Percentiles rank a stretch among this genome's conserved stretches.
These are phyloP conservation scores for Hippopotamyrus pictus DNA, from an alignment of 2,797 vertebrate species.

Conservation along the genomic window DNA sequence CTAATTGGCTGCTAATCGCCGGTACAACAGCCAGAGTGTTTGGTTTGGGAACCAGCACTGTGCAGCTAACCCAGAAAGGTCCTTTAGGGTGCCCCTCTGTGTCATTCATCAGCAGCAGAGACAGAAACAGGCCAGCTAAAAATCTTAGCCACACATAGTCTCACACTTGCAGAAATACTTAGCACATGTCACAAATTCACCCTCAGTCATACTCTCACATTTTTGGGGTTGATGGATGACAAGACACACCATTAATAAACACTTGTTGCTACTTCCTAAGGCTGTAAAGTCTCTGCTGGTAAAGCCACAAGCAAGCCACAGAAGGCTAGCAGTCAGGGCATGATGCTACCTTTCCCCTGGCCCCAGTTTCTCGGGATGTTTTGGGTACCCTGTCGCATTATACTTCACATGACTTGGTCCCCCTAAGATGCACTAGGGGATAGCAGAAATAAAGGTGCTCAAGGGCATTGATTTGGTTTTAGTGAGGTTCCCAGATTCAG, in stretches of 20 bases:
- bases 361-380: neutral
- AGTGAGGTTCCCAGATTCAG: neutral
- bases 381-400: neutral
- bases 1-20: neutral
- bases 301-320: neutral
- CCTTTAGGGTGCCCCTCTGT: neutral
- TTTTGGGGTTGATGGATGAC: neutral
- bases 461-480: neutral
- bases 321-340: neutral
- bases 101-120: neutral
- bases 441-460: neutral
- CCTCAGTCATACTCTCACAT: neutral
- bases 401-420: neutral
- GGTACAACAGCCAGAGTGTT: neutral
- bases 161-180: neutral
- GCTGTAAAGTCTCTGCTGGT: neutral
- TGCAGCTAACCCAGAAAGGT: neutral
- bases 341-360: neutral
- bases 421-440: neutral
- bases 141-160: neutral
- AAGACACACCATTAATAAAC: neutral
- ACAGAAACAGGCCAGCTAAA: neutral
- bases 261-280: neutral
- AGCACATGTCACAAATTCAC: neutral
- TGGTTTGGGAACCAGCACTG: neutral